Evolutionary conservation across 1,140 invertebrate genomes (phyloP).

Genomic region (Drosophila pseudoananassae): DNA sequence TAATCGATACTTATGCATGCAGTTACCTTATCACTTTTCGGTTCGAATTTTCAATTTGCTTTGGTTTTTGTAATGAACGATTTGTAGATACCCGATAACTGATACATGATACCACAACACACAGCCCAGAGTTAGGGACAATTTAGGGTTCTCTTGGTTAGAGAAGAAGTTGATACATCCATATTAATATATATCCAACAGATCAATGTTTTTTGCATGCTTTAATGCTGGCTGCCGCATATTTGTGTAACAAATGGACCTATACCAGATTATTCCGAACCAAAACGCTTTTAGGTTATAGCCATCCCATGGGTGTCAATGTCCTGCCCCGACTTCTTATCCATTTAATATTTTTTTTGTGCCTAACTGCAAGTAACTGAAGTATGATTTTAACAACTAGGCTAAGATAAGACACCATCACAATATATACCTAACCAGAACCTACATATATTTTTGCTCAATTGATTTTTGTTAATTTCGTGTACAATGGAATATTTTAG

Average conservation of each 20-base stretch:
- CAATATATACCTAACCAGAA: conserved; percentile 34
- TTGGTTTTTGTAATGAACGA: conserved; percentile 54
- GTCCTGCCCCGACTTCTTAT: conserved; percentile 45
- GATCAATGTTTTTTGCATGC: conserved; percentile 69
- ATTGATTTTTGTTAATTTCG: conserved; percentile 61
- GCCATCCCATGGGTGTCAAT: conserved; percentile 54
- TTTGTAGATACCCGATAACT: conserved; percentile 57
- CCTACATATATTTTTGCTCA: conserved; percentile 59
- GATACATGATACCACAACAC: conserved; percentile 37
- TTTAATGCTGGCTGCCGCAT: conserved; percentile 79
- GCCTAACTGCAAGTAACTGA: conserved; percentile 12
- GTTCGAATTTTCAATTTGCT: conserved; percentile 50
- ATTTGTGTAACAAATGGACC: conserved; percentile 40
- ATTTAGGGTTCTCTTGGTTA: conserved; percentile 25
- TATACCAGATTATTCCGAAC: conserved; percentile 4
- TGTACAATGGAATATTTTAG: conserved; percentile 87
- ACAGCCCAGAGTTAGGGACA: conserved; percentile 44
- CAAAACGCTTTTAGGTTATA: conserved; percentile 60
- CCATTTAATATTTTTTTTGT: conserved; percentile 16
- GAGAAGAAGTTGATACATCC: conserved; percentile 19
- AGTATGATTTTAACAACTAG: conserved; percentile 42
- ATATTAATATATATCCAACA: conserved; percentile 20
- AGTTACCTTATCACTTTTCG: conserved; percentile 56
- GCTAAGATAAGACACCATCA: conserved; percentile 54
- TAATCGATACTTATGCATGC: conserved; percentile 63